Evolutionary conservation across 2,113 vertebrate genomes (phyloP).

Genomic region (Pongo pygmaeus): DNA sequence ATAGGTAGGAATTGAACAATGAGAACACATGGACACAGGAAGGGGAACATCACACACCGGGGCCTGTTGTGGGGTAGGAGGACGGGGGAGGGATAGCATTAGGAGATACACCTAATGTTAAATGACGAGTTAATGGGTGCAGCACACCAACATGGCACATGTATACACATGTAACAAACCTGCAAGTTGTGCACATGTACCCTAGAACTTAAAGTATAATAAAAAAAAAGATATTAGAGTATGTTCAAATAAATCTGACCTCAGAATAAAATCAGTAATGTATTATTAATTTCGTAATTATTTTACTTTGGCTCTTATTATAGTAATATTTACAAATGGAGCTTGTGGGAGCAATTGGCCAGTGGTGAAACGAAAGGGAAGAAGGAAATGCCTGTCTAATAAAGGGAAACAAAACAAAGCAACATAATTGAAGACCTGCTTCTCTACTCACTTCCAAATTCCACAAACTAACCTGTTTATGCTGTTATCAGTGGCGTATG

Average conservation of each 20-base stretch:
- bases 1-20: no score
- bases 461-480: not conserved
- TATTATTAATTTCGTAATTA: not conserved
- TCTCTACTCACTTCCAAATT: not conserved
- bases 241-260: not conserved
- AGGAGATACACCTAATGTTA: no score
- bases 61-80: no score
- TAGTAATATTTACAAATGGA: not conserved
- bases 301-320: not conserved
- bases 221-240: not conserved
- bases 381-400: not conserved
- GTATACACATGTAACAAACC: no score
- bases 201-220: no score
- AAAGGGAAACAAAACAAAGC: not conserved
- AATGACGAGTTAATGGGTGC: no score
- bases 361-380: not conserved
- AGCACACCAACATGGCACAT: no score
- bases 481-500: not conserved
- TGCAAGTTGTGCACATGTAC: no score
- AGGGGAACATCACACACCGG: no score
- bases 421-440: not conserved
- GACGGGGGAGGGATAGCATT: no score
- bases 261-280: not conserved
- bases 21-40: no score
- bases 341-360: not conserved